These are phyloP conservation scores for Chymomyza procnemis DNA, from an alignment of 2,888 invertebrate species.

Conservation along the genomic window DNA sequence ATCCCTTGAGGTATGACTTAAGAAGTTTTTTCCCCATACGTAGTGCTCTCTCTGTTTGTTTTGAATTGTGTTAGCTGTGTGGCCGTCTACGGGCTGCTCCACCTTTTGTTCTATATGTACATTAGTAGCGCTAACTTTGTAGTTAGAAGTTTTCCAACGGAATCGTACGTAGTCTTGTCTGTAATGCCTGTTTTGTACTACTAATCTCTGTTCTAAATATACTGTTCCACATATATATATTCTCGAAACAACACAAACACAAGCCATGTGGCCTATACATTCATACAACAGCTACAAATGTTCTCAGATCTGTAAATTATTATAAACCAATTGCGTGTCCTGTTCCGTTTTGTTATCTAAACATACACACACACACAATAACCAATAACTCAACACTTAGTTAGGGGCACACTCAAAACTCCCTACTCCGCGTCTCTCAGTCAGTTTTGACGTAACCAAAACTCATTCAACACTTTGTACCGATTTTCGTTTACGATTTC, in stretches of 20 bases:
- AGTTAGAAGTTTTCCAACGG: neutral
- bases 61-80: neutral
- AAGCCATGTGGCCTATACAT: constrained; percentile 19
- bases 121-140: neutral
- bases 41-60: neutral
- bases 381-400: neutral
- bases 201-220: constrained; percentile 1
- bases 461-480: neutral
- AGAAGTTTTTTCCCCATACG: neutral
- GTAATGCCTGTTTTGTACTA: neutral
- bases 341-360: neutral
- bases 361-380: neutral
- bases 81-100: neutral
- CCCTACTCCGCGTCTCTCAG: neutral
- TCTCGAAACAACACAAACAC: neutral
- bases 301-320: constrained; percentile 19
- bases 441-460: neutral
- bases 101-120: neutral
- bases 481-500: constrained; percentile 35
- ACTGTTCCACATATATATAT: neutral
- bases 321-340: neutral
- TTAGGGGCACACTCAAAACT: neutral
- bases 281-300: constrained; percentile 3
- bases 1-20: constrained; percentile 36
- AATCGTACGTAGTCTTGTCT: neutral